Conservation (phyloP, 2,888 invertebrate genomes). For the Aspidiotus destructor region DNA sequence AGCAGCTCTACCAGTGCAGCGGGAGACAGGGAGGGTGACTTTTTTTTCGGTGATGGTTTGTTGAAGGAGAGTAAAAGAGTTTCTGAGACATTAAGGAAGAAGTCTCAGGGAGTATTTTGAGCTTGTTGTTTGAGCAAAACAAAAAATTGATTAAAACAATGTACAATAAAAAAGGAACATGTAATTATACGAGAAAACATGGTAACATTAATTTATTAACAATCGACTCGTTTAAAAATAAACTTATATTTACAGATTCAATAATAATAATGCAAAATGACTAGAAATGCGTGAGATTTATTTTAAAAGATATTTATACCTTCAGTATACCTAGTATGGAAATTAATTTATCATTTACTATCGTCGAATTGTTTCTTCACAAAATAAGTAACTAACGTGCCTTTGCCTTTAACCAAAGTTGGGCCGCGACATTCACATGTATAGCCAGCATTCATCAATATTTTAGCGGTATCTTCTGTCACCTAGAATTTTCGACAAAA, state of each 20-base stretch:
- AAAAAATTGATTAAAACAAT: too few species aligned
- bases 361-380: slow-evolving; percentile 74
- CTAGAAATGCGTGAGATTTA: slow-evolving; percentile 21
- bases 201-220: not conserved
- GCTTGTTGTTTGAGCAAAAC: too few species aligned
- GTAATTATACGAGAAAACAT: too few species aligned
- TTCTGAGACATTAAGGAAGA: too few species aligned
- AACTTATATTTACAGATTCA: slow-evolving; percentile 17
- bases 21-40: too few species aligned
- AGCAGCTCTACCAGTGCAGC: too few species aligned
- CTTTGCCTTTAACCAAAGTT: slow-evolving; percentile 91
- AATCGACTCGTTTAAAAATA: not conserved
- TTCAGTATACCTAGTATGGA: not conserved
- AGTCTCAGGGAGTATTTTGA: too few species aligned
- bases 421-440: slow-evolving; percentile 82
- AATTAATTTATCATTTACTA: slow-evolving; percentile 40
- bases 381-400: slow-evolving; percentile 78
- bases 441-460: slow-evolving; percentile 76
- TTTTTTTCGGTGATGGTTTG: too few species aligned
- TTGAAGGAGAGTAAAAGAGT: too few species aligned
- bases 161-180: too few species aligned
- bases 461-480: slow-evolving; percentile 70
- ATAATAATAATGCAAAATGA: slow-evolving; percentile 24
- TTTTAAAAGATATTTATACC: not conserved
- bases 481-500: slow-evolving; percentile 47